Evolutionary conservation across 2,797 vertebrate species (phyloP).

Genomic region (Phaenicophaeus curvirostris): DNA sequence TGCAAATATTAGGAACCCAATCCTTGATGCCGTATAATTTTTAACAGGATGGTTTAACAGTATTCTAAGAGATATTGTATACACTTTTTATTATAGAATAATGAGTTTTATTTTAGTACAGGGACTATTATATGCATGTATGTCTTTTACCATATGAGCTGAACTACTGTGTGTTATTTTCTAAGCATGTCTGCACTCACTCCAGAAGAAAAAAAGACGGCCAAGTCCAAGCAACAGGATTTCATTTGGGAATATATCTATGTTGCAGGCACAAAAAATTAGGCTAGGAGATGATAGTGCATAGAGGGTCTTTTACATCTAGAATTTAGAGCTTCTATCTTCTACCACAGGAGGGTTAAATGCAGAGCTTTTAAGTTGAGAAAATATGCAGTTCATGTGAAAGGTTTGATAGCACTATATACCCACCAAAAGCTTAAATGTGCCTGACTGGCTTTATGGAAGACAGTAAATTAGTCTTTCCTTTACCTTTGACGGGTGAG

Average conservation of each 20-base stretch:
- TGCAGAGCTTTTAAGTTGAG: slow-evolving; percentile 52
- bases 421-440: slow-evolving; percentile 59
- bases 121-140: neutral
- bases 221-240: neutral
- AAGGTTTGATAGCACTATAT: slow-evolving; percentile 48
- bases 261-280: neutral
- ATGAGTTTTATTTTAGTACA: neutral
- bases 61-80: slow-evolving; percentile 40
- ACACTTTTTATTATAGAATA: slow-evolving; percentile 4
- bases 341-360: slow-evolving; percentile 37
- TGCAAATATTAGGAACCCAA: slow-evolving; percentile 78
- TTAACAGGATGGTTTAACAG: slow-evolving; percentile 29
- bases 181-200: neutral
- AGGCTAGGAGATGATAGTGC: neutral
- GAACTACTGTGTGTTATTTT: neutral
- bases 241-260: neutral
- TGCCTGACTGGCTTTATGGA: slow-evolving; percentile 72
- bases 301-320: neutral
- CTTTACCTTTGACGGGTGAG: slow-evolving; percentile 82
- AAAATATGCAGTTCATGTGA: slow-evolving; percentile 42
- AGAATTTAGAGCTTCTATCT: neutral
- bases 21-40: slow-evolving; percentile 62
- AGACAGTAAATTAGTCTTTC: slow-evolving; percentile 70
- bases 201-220: neutral
- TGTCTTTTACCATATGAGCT: neutral